A percentile compares a stretch with the other conserved stretches of the same genome.
Conservation (phyloP, 2,797 vertebrate genomes). For the Artibeus jamaicensis region DNA sequence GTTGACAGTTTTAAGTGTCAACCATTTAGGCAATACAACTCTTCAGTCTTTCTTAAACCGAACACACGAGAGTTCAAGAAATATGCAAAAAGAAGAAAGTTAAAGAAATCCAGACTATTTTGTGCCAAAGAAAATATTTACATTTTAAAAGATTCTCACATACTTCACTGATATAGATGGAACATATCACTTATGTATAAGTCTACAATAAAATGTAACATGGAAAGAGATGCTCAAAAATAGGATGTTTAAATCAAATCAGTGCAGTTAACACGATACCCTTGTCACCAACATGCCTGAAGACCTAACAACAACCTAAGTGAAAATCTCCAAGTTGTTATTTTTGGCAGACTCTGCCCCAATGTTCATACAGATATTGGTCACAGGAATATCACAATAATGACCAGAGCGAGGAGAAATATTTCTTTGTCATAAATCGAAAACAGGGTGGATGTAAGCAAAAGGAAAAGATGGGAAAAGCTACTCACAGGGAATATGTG, state of each 20-base stretch:
- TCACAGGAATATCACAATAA: background rate
- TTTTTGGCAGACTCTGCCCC: background rate
- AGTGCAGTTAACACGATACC: background rate
- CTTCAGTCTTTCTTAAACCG: conserved; percentile 38
- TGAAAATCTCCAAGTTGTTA: background rate
- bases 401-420: background rate
- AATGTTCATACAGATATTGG: background rate
- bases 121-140: conserved; percentile 11
- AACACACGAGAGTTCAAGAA: background rate
- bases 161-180: background rate
- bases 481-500: background rate
- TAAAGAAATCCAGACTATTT: background rate
- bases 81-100: background rate
- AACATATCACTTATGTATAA: background rate
- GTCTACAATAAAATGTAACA: background rate
- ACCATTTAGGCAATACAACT: background rate
- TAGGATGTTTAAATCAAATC: background rate
- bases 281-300: background rate
- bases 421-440: background rate
- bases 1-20: conserved; percentile 14
- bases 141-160: background rate
- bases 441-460: background rate
- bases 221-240: background rate
- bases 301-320: background rate
- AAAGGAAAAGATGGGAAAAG: background rate